Percentiles rank a stretch among this genome's conserved stretches.
Conservation (phyloP, 2,113 vertebrate species). For the Silurus glanis region DNA sequence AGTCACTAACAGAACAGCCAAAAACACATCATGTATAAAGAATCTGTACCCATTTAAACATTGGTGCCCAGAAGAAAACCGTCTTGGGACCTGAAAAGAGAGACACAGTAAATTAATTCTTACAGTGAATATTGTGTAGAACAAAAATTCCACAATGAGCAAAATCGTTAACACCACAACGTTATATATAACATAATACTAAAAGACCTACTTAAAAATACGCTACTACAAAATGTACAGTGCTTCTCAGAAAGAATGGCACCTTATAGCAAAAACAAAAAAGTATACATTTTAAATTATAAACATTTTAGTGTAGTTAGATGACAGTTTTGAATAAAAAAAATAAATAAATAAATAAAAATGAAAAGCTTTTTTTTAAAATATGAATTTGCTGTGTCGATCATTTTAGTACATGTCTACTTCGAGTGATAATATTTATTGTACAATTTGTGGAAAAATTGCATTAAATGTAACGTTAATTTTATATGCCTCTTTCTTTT, state of each 20-base stretch:
- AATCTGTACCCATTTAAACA: constrained; percentile 96
- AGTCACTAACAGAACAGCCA: background rate
- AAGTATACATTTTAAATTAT: background rate
- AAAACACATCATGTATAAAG: background rate
- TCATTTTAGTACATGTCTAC: background rate
- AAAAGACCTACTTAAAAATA: background rate
- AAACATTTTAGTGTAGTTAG: too few species aligned
- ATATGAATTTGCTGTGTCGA: background rate
- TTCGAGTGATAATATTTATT: too few species aligned
- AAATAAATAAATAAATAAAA: too few species aligned
- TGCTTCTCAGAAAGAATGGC: background rate
- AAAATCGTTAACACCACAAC: background rate
- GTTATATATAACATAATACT: background rate
- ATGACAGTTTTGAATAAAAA: too few species aligned
- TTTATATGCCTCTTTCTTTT: background rate
- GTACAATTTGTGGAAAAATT: background rate
- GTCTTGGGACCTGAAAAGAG: constrained; percentile 86
- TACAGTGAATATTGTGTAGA: background rate
- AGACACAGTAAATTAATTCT: constrained; percentile 14
- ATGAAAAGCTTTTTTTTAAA: background rate
- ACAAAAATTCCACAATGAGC: background rate
- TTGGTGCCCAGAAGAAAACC: constrained; percentile 97
- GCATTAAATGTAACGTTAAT: background rate
- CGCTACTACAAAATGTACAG: background rate
- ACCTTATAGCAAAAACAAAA: background rate